Conservation (phyloP, 2,113 vertebrate species). For the Tinamus guttatus region DNA sequence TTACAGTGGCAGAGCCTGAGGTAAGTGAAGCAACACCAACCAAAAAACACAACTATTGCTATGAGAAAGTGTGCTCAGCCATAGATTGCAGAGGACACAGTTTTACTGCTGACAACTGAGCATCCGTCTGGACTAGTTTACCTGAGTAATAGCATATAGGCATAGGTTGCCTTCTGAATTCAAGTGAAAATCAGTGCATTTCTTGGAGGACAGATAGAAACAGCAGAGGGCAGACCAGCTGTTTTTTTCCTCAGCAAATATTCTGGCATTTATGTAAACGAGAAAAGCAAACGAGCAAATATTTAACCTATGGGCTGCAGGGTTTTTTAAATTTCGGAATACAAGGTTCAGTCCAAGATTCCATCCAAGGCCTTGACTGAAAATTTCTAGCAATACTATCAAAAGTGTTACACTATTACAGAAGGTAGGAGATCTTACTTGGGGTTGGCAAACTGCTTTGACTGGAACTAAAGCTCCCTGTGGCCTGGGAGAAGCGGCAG, state of each 20-base stretch:
- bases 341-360: conserved; percentile 46
- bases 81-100: conserved; percentile 81
- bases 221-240: conserved; percentile 58
- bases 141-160: neutral
- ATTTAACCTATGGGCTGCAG: conserved; percentile 27
- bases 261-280: conserved; percentile 29
- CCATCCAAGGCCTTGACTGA: conserved; percentile 59
- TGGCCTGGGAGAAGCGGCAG: neutral
- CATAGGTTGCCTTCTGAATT: conserved; percentile 40
- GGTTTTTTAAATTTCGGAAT: conserved; percentile 44
- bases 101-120: conserved; percentile 78
- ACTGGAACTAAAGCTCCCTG: neutral
- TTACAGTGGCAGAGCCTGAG: conserved; percentile 93
- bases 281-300: neutral
- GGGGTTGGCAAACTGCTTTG: conserved; percentile 9
- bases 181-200: neutral
- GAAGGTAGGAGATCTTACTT: conserved; percentile 7
- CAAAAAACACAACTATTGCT: conserved; percentile 92
- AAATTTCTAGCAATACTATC: conserved; percentile 66
- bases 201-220: conserved; percentile 39
- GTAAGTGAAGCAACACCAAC: conserved; percentile 89
- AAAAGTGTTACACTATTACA: conserved; percentile 17
- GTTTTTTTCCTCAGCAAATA: neutral
- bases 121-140: neutral
- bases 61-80: conserved; percentile 82